Evolutionary conservation across 2,113 vertebrate species (phyloP).

Genomic region (Atherinomorus stipes): DNA sequence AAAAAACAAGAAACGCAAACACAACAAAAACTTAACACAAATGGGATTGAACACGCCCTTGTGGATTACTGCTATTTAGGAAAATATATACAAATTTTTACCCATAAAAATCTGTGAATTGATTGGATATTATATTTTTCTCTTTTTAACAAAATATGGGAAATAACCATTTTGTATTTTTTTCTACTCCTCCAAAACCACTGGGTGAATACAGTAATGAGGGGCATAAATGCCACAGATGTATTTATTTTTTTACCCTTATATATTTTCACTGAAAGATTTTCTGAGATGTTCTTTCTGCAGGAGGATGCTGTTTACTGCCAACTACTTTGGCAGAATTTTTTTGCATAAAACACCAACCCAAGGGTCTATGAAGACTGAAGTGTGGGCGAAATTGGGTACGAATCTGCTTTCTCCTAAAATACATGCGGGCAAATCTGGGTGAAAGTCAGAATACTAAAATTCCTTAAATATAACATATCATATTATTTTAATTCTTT

Average conservation of each 20-base stretch:
- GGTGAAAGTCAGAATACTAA: not conserved
- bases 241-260: not conserved
- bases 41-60: too few relatives aligned
- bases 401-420: not conserved
- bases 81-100: too few relatives aligned
- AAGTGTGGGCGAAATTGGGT: not conserved
- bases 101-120: not conserved
- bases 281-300: not conserved
- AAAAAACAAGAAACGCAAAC: too few relatives aligned
- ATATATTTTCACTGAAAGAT: not conserved
- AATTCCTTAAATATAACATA: too few relatives aligned
- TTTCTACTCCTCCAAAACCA: not conserved
- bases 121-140: too few relatives aligned
- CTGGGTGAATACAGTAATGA: not conserved
- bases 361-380: not conserved
- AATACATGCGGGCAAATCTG: not conserved
- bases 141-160: not conserved
- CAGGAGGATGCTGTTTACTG: conserved; percentile 1
- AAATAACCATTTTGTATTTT: not conserved
- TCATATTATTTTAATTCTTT: too few relatives aligned
- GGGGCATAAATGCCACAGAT: not conserved
- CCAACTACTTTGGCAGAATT: not conserved
- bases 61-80: too few relatives aligned
- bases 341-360: not conserved
- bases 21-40: too few relatives aligned